Evolutionary conservation across 2,113 vertebrate genomes (phyloP), one percentile per base, ranked within the genome.

Genomic region (Neolamprologus cancellatus): DNA sequence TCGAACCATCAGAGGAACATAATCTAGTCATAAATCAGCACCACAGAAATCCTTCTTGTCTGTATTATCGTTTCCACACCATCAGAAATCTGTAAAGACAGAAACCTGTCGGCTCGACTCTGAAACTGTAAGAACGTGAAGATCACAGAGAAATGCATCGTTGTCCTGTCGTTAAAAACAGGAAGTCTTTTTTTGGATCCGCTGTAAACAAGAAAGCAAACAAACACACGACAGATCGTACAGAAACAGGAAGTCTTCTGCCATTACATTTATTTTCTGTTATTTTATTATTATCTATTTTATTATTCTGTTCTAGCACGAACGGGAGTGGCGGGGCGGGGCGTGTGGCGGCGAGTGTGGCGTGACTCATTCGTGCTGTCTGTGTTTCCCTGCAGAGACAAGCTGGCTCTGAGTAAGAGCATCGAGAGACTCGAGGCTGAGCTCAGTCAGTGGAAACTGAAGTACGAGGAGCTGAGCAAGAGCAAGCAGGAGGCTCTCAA

Each of bases 381-480:
- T 81, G 8, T 87, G 71, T 88, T 84, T 89, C n/a, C 41, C 81
- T 32, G 17, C 93, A 99, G 99, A 94, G 98, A 99, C 95, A 99
- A 99, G 87, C 95, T 97, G 57, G 94, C 97, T 0, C 96, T 99
- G 86, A 97, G 97, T 93, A 99, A 97, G 93, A 98, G 83, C 95
- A 99, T 99, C 0, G 98, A 99, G 95, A 98, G 98, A 91, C 96
- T 99, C 93, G 99, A 99, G 94, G 94, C 94, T 0, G 99, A 99
- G 52, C 96, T 99, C 84, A 97, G 96, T 93, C 98, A 99, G 84
- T 99, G 98, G 98, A 99, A 99, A 94, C 95, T 98, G 82, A 99
- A 99, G 92, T 98, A 98, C 0, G 98, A 99, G 89, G 99, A 99
- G 86, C 96, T 99, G 87, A 98, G 93, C 95, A 99, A 99, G 94